Percentiles rank a stretch among this genome's conserved stretches.
Evolutionary conservation across 2,888 invertebrate species (phyloP).

Genomic region (Cephus rjabovi): DNA sequence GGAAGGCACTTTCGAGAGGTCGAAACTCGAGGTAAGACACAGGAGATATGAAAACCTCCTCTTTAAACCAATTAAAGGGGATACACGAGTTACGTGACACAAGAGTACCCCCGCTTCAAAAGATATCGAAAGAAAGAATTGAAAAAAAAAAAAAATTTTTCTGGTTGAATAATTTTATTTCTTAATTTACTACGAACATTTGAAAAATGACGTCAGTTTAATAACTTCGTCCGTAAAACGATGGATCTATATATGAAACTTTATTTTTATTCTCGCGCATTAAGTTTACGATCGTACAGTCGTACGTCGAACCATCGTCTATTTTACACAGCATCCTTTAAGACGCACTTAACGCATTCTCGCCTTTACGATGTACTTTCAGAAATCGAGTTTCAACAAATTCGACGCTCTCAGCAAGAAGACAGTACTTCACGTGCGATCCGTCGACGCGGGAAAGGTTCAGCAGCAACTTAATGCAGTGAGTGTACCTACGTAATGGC

Average conservation of each 20-base stretch:
- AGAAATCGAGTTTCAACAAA: slow-evolving; percentile 84
- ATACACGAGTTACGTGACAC: not conserved
- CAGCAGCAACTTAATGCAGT: slow-evolving; percentile 77
- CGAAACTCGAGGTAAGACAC: slow-evolving; percentile 53
- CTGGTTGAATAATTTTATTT: too few relatives aligned
- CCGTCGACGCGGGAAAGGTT: slow-evolving; percentile 75
- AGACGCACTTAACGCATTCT: not conserved
- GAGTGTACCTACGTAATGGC: slow-evolving; percentile 53
- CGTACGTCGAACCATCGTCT: not conserved
- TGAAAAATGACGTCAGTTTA: not conserved
- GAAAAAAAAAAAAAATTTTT: too few relatives aligned
- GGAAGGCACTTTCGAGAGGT: slow-evolving; percentile 35
- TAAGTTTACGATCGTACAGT: not conserved
- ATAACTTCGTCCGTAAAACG: not conserved
- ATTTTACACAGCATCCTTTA: not conserved
- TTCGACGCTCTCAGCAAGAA: slow-evolving; percentile 80
- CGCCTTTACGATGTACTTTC: slow-evolving; percentile 52
- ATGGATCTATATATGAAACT: not conserved
- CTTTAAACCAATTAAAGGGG: not conserved
- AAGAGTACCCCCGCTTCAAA: too few relatives aligned
- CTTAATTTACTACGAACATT: too few relatives aligned
- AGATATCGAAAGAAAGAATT: too few relatives aligned
- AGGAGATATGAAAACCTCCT: slow-evolving; percentile 17
- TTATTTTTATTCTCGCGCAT: not conserved
- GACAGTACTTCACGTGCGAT: slow-evolving; percentile 75